phyloP scores from a whole-genome alignment of 1,140 invertebrate species.

The Cotesia glomerata region DNA sequence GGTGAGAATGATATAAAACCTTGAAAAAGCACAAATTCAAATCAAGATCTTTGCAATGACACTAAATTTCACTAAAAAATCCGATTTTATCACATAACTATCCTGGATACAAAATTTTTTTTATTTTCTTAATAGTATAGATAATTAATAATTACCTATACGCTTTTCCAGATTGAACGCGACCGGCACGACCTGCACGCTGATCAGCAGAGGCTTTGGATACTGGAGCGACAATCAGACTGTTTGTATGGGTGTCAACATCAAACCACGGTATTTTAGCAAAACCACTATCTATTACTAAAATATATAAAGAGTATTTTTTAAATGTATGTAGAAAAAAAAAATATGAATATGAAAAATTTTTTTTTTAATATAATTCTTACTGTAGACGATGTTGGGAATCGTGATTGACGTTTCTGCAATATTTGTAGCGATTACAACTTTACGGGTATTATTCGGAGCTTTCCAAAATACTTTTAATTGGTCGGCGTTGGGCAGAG shows the following conservation, averaged over 20 bases:
- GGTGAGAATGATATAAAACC: too few relatives aligned
- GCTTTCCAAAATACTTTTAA: slow-evolving; percentile 86
- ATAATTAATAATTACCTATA: slow-evolving; percentile 64
- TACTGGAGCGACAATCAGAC: slow-evolving; percentile 82
- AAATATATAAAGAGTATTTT: slow-evolving; percentile 30
- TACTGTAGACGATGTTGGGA: slow-evolving; percentile 88
- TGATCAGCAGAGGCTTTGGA: slow-evolving; percentile 92
- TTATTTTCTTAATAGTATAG: too few relatives aligned
- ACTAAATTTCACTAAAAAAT: too few relatives aligned
- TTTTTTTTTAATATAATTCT: slow-evolving; percentile 9
- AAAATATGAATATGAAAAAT: not conserved
- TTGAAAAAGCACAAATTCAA: too few relatives aligned
- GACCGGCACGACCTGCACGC: slow-evolving; percentile 89
- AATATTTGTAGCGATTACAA: slow-evolving; percentile 96
- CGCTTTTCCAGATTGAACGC: slow-evolving; percentile 84
- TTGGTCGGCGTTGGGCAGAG: slow-evolving; percentile 83
- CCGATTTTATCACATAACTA: too few relatives aligned
- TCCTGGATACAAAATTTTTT: too few relatives aligned
- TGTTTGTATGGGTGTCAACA: slow-evolving; percentile 82
- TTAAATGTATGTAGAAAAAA: slow-evolving; percentile 18
- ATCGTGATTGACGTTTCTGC: slow-evolving; percentile 93
- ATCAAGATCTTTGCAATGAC: too few relatives aligned
- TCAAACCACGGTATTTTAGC: slow-evolving; percentile 95
- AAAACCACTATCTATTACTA: slow-evolving; percentile 96
- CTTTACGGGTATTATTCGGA: slow-evolving; percentile 80